Evolutionary conservation across 2,797 vertebrate species (phyloP), one percentile per base, ranked within the genome.

Genomic region (Tamandua tetradactyla): DNA sequence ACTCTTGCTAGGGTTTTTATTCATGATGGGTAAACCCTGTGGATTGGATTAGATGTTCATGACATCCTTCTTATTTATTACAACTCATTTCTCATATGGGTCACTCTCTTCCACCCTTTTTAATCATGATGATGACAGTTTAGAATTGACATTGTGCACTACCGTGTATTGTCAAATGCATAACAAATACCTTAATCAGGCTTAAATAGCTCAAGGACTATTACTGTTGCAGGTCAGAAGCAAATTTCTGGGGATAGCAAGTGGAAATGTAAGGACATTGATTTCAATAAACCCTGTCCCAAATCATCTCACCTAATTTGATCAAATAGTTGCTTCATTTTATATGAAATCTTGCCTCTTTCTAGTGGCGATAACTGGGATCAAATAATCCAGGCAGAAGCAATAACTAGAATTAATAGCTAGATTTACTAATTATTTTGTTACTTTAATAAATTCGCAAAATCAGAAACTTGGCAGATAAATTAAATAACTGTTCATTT

Each of bases 41-140:
- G n/a, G n/a, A 97, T 96, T 97, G 95, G 87, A 96, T 97, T 30
- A 95, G 15, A 91, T 79, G 91, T 83, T 75, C 52, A 0, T 37
- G 79, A 64, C 23, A 95, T 85, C 27, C 52, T 61, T 64, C 35
- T 91, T 97, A 97, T 96, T 97, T 97, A 94, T 95, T 89, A 94
- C 35, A 59, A 55, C 87, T 95, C 90, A 87, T 35, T 93, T 68
- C 68, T 94, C n/a, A 59, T 0, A 49, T n/a, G 27, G 69, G 75
- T 97, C 90, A 96, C 78, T 37, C 66, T 8, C 89, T 93, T 91
- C 80, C 74, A 87, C 91, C 68, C 74, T 95, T 90, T 96, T 95
- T 97, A 97, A 97, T 97, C 95, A 96, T 0, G 7, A 92, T 27
- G 55, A 94, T 44, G 88, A 96, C 91, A 95, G 89, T 9, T 93